phyloP scores from a whole-genome alignment of 2,113 vertebrate genomes.

The Sinosuthora webbiana region DNA sequence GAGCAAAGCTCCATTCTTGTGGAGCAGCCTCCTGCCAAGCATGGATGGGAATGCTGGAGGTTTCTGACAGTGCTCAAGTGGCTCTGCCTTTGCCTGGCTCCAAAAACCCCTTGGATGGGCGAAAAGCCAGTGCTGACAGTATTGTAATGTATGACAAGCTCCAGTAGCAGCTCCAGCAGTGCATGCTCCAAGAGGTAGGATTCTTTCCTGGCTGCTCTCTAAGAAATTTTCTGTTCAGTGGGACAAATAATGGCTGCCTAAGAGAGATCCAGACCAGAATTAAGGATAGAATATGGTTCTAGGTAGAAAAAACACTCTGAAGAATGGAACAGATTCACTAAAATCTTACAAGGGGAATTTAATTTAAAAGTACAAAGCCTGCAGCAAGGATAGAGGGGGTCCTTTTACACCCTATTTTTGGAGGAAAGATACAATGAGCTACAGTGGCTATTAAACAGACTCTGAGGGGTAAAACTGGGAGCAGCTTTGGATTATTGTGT shows the following conservation, averaged over 20 bases:
- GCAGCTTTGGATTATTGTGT: neutral
- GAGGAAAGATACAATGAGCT: neutral
- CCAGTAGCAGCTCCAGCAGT: conserved; percentile 1
- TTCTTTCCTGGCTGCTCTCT: conserved; percentile 4
- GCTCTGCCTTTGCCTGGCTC: neutral
- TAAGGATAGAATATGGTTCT: neutral
- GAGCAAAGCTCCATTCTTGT: accelerated
- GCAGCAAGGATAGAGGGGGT: neutral
- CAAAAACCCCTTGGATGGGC: neutral
- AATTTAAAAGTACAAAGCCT: neutral
- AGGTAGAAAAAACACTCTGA: neutral
- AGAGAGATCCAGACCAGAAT: neutral
- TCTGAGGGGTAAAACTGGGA: neutral
- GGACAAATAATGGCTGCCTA: neutral
- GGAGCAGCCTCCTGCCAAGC: neutral
- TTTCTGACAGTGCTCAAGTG: neutral
- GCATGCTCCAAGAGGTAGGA: neutral
- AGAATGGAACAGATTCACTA: neutral
- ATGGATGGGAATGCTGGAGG: neutral
- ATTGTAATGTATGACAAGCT: neutral
- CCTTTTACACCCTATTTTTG: neutral
- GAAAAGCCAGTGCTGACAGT: neutral
- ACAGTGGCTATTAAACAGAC: neutral
- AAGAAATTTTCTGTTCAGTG: neutral
- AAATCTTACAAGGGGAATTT: neutral